Percentiles rank a stretch among this genome's conserved stretches.
Evolutionary conservation across 2,113 vertebrate species (phyloP).

Genomic region (Petroica traversi): DNA sequence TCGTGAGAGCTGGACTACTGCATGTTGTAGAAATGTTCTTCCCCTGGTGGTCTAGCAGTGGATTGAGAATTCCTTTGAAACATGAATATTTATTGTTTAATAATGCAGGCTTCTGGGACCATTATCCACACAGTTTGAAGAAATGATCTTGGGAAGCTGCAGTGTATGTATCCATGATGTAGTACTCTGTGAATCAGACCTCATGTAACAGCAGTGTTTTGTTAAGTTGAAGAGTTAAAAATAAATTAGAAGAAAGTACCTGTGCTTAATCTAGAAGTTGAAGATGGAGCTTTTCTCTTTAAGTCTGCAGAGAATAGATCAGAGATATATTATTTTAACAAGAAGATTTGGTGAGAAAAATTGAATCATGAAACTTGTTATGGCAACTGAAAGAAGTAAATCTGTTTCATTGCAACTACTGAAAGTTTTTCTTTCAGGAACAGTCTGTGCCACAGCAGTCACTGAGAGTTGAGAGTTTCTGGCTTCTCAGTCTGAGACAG

Average conservation of each 20-base stretch:
- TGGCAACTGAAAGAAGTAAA: not conserved
- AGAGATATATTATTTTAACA: not conserved
- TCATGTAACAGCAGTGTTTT: not conserved
- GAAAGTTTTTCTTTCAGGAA: constrained; percentile 11
- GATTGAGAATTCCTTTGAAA: constrained; percentile 60
- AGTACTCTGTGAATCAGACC: not conserved
- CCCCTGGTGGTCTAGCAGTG: constrained; percentile 53
- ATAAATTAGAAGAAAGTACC: not conserved
- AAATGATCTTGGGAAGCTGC: not conserved
- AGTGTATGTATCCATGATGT: not conserved
- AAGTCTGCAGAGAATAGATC: not conserved
- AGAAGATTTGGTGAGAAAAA: not conserved
- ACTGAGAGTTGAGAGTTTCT: constrained; percentile 29
- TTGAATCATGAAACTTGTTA: not conserved
- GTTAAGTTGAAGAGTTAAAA: not conserved
- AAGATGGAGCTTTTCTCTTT: not conserved
- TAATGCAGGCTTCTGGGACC: constrained; percentile 45
- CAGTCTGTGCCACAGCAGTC: constrained; percentile 30
- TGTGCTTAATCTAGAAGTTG: not conserved
- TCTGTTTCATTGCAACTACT: constrained; percentile 1
- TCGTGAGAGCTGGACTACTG: constrained; percentile 4
- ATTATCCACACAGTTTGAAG: not conserved
- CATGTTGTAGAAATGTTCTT: constrained; percentile 52
- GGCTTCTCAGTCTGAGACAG: constrained; percentile 46
- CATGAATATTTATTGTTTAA: constrained; percentile 71